Conservation (phyloP, 2,797 vertebrate species). For the Coreius guichenoti region DNA sequence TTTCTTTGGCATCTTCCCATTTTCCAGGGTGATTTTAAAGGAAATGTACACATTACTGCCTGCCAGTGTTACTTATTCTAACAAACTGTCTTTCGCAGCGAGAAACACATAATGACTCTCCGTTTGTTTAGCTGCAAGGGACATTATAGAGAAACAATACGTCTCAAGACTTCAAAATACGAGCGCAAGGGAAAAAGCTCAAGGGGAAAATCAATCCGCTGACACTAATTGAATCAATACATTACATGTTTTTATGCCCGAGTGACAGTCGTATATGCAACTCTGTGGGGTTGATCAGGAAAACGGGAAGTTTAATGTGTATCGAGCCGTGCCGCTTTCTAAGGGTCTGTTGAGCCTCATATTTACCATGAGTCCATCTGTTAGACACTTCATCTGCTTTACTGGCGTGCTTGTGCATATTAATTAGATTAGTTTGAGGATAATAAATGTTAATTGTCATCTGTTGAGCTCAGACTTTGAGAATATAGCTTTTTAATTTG, state of each 20-base stretch:
- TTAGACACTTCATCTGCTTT: not conserved
- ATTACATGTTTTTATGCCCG: constrained; percentile 35
- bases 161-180: constrained; percentile 24
- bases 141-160: constrained; percentile 25
- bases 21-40: constrained; percentile 8
- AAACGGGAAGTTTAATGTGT: not conserved
- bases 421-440: not conserved
- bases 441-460: constrained; percentile 1
- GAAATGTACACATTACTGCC: constrained; percentile 25
- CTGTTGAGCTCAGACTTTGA: not conserved
- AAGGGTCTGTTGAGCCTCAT: not conserved
- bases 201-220: constrained; percentile 41
- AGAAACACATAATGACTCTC: constrained; percentile 30
- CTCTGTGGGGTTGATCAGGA: not conserved
- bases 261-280: constrained; percentile 28
- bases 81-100: constrained; percentile 12
- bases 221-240: constrained; percentile 39
- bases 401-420: not conserved
- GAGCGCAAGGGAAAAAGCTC: constrained; percentile 11
- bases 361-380: constrained; percentile 10
- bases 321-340: not conserved
- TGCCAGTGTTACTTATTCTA: constrained; percentile 22
- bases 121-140: constrained; percentile 34
- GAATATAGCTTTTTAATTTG: not conserved
- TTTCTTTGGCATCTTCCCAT: not conserved